Base-by-base conservation (phyloP, 2,797 vertebrate genomes). In the Phoxinus dragarum region DNA sequence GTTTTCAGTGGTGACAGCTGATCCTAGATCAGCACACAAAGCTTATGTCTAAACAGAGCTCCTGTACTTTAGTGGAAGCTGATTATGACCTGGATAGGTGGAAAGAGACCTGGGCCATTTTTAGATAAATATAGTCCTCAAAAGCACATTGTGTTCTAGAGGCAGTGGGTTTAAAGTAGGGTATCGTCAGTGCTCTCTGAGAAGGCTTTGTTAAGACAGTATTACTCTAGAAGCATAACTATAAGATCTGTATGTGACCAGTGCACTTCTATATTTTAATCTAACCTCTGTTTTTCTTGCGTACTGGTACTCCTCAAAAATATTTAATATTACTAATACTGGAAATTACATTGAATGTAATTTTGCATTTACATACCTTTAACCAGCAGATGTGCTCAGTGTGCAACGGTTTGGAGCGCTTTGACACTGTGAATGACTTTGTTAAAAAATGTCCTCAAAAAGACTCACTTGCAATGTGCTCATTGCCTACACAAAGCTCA, bases 11-110 rank as follows among this genome's bases (percentile, higher is more conserved):
- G 19, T 59, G 16, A 66, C 86, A 84, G 34, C 78, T 84, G 74
- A 67, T 73, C 44, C 64, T 67, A 81, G 66, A 75, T 84, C 67
- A 40, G 52, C 56, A 23, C 49, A 67, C 16, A 78, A 49, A 78
- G 64, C 38, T 74, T 73, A 31, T 52, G 66, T 61, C 61, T 80
- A 83, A 81, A 56, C 83, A 54, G 16, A 78, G 59, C 76, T 80
- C 81, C 73, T 84, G 68, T 74, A 77, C 75, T 61, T 59, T 52
- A 78, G 69, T 84, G 74, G 40, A 75, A 81, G 76, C 84, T 86
- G 77, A 79, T 74, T 69, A 68, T 87, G 89, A 89, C 86, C 89
- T 91, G 89, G 84, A 89, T 89, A 85, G 78, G 76, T 89, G 83
- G 49, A 74, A 40, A 85, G 82, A 77, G 80, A 88, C 82, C 86